These are phyloP conservation scores for Antheraea yamamai DNA, from an alignment of 2,888 invertebrate species.

Conservation along the genomic window DNA sequence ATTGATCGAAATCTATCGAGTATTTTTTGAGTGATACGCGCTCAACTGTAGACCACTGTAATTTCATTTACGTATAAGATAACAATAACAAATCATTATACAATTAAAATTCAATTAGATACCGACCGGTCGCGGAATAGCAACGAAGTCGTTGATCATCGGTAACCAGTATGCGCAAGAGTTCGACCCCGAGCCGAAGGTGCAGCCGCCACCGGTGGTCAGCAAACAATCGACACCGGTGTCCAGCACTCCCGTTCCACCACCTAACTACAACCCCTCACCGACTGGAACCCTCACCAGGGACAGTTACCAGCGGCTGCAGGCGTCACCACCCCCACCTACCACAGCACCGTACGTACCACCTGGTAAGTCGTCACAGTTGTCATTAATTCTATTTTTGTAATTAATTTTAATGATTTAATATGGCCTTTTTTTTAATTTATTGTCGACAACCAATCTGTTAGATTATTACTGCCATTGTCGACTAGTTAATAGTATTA, in stretches of 20 bases:
- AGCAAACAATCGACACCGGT: constrained; percentile 29
- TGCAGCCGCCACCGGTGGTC: constrained; percentile 35
- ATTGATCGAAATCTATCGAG: no score
- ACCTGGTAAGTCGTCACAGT: constrained; percentile 52
- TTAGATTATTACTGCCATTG: no score
- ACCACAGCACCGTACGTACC: constrained; percentile 69
- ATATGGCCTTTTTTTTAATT: no score
- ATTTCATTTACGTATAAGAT: no score
- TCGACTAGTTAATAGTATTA: no score
- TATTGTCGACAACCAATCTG: no score
- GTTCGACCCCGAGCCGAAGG: constrained; percentile 71
- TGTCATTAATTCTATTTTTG: no score
- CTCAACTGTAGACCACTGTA: no score
- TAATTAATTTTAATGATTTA: no score
- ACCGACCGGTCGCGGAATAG: constrained; percentile 68
- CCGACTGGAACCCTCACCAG: constrained; percentile 48
- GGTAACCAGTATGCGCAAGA: constrained; percentile 77
- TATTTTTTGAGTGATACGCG: no score
- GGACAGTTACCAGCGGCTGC: constrained; percentile 59
- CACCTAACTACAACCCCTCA: constrained; percentile 50
- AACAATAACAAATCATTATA: not conserved
- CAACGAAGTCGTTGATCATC: constrained; percentile 69
- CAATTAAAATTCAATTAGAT: constrained; percentile 45
- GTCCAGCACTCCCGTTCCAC: constrained; percentile 24
- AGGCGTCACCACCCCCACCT: constrained; percentile 65